phyloP scores from a whole-genome alignment of 1,140 invertebrate species.

The Papilio aristodemus region DNA sequence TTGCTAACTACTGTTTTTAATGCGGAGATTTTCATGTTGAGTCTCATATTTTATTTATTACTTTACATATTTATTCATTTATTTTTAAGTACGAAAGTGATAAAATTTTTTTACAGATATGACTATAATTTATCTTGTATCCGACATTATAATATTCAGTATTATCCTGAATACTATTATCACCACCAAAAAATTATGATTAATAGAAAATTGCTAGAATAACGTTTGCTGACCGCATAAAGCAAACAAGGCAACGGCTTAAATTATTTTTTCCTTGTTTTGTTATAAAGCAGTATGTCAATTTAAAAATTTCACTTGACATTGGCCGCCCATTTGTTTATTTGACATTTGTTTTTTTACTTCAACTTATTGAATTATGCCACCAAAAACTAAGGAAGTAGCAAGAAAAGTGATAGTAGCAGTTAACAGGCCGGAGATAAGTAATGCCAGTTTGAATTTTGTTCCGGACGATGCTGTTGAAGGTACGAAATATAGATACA shows the following conservation, averaged over 20 bases:
- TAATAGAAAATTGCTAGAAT: no score
- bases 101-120: no score
- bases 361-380: conserved; percentile 45
- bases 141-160: no score
- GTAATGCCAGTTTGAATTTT: conserved; percentile 57
- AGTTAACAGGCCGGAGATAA: conserved; percentile 54
- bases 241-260: background rate
- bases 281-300: background rate
- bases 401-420: conserved; percentile 50
- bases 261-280: background rate
- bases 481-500: no score
- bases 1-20: background rate
- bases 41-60: no score
- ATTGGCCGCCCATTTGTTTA: background rate
- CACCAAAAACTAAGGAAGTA: conserved; percentile 60
- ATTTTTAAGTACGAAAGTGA: no score
- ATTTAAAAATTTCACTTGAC: background rate
- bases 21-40: no score
- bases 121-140: no score
- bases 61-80: no score
- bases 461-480: conserved; percentile 57
- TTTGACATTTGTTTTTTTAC: background rate
- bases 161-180: no score
- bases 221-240: no score
- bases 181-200: no score